Conservation (phyloP, 2,888 invertebrate genomes). For the Baronia brevicornis region DNA sequence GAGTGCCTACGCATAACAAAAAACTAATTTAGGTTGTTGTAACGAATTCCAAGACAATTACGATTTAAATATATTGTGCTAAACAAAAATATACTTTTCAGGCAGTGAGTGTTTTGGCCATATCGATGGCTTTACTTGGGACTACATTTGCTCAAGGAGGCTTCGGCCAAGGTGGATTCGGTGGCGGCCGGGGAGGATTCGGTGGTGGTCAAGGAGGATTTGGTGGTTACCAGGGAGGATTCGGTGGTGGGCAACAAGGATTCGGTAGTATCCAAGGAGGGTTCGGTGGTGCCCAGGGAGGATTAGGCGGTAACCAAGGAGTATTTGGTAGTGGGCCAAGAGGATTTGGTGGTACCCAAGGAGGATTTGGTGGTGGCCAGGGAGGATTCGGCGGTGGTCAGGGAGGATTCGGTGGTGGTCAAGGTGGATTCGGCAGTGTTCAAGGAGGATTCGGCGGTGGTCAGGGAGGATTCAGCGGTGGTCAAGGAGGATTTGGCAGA, state of each 20-base stretch:
- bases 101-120: no score
- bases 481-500: no score
- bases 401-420: slow-evolving; percentile 12
- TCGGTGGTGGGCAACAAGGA: slow-evolving; percentile 14
- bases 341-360: slow-evolving; percentile 10
- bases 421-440: slow-evolving; percentile 12
- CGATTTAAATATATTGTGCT: no score
- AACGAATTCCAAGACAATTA: no score
- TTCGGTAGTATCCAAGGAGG: slow-evolving; percentile 11
- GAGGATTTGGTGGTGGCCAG: slow-evolving; percentile 7
- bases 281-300: slow-evolving; percentile 12
- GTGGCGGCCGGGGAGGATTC: slow-evolving; percentile 24
- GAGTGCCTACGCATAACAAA: no score
- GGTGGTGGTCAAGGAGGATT: slow-evolving; percentile 18
- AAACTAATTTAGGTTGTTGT: no score
- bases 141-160: slow-evolving; percentile 15
- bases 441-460: slow-evolving; percentile 8
- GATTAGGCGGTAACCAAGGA: slow-evolving; percentile 15
- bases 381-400: slow-evolving; percentile 9
- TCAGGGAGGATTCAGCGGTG: background rate
- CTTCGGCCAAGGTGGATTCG: slow-evolving; percentile 18
- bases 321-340: slow-evolving; percentile 10
- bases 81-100: no score
- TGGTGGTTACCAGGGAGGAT: slow-evolving; percentile 20
- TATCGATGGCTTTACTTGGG: no score